These are phyloP conservation scores for Bombus pyrosoma DNA, from an alignment of 1,140 invertebrate genomes.

Conservation along the genomic window DNA sequence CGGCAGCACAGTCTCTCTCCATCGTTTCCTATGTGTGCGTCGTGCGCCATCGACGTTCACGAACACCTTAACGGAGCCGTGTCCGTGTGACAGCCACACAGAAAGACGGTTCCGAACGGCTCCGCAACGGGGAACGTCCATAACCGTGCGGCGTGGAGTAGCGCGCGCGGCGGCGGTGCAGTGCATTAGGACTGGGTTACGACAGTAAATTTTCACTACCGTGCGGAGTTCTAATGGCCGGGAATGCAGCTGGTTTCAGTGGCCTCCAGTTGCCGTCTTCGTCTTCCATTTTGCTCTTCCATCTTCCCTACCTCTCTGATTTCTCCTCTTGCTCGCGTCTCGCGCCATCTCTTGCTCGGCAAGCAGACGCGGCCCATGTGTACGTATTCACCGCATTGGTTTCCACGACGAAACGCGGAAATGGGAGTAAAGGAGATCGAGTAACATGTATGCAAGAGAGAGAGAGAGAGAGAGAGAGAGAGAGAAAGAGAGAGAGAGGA, in stretches of 20 bases:
- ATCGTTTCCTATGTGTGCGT: constrained; percentile 13
- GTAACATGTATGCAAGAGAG: neutral
- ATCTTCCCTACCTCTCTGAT: constrained; percentile 31
- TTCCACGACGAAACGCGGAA: constrained; percentile 14
- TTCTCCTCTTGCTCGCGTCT: constrained; percentile 3
- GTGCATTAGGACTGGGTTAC: constrained; percentile 82
- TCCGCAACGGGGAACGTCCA: constrained; percentile 74
- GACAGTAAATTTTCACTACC: constrained; percentile 83
- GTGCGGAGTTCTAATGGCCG: constrained; percentile 81
- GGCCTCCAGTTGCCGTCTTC: constrained; percentile 72
- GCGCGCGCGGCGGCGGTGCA: constrained; percentile 55
- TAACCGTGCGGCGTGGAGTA: constrained; percentile 72
- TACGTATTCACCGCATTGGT: constrained; percentile 19
- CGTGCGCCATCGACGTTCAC: neutral
- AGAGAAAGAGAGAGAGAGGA: neutral
- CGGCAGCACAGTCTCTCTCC: constrained; percentile 9
- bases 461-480: neutral
- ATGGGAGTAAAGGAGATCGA: neutral
- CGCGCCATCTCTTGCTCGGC: constrained; percentile 1
- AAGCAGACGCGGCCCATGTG: neutral
- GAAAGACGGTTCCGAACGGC: neutral
- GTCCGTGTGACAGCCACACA: neutral
- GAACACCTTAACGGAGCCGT: neutral
- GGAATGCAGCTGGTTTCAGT: constrained; percentile 82
- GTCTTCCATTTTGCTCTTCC: constrained; percentile 36